phyloP scores from a whole-genome alignment of 1,140 invertebrate species.

The Sitophilus oryzae region DNA sequence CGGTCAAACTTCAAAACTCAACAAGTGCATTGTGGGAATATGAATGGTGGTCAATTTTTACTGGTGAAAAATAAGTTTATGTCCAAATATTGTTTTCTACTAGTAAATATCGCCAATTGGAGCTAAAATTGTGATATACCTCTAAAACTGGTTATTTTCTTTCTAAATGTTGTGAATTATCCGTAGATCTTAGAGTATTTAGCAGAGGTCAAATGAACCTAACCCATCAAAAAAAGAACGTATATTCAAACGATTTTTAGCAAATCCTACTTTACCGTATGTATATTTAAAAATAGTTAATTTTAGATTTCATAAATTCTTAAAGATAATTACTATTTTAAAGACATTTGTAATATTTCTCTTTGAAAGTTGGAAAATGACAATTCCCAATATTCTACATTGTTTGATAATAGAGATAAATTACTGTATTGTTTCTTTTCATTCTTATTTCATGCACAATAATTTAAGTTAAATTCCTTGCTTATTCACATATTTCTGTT shows the following conservation, averaged over 20 bases:
- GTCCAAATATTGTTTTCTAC: slow-evolving; percentile 18
- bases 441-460: too few relatives aligned
- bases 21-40: slow-evolving; percentile 43
- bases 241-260: slow-evolving; percentile 31
- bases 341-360: background rate
- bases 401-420: too few relatives aligned
- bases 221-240: slow-evolving; percentile 34
- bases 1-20: slow-evolving; percentile 29
- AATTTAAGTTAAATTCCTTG: too few relatives aligned
- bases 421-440: too few relatives aligned
- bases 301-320: slow-evolving; percentile 3
- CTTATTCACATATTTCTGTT: too few relatives aligned
- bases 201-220: slow-evolving; percentile 42
- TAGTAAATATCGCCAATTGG: slow-evolving; percentile 10
- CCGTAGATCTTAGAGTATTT: slow-evolving; percentile 12
- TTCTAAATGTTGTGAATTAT: slow-evolving; percentile 28
- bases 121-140: slow-evolving; percentile 39
- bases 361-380: too few relatives aligned
- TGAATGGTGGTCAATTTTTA: slow-evolving; percentile 37
- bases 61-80: slow-evolving; percentile 26
- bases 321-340: background rate
- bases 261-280: slow-evolving; percentile 20
- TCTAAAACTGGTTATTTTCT: slow-evolving; percentile 25
- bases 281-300: slow-evolving; percentile 11
- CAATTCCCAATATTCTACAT: too few relatives aligned